phyloP scores from a whole-genome alignment of 2,113 vertebrate genomes.

The Pristiophorus japonicus region DNA sequence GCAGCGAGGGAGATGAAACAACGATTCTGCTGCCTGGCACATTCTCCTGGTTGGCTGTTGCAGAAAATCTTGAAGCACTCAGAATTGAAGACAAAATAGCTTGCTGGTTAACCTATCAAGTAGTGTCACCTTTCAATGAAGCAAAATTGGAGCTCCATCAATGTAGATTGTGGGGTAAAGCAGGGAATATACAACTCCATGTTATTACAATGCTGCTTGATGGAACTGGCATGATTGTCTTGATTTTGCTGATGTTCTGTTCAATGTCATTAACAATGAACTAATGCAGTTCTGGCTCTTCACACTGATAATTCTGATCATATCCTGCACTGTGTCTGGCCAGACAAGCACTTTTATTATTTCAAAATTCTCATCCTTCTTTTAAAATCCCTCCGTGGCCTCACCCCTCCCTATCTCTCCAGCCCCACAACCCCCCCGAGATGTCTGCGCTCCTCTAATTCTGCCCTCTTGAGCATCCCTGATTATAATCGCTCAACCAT shows the following conservation, averaged over 20 bases:
- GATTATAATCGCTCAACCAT: too few species aligned
- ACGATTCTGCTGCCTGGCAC: neutral
- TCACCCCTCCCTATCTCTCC: too few species aligned
- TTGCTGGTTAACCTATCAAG: neutral
- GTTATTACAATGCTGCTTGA: neutral
- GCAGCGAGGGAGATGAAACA: neutral
- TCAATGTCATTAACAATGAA: neutral
- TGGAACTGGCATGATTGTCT: neutral
- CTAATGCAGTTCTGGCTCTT: neutral
- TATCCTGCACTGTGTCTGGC: neutral
- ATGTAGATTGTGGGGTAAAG: neutral
- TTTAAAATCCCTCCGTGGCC: too few species aligned
- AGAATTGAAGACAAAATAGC: neutral
- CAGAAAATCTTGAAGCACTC: neutral
- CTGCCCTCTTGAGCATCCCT: too few species aligned
- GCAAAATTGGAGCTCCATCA: neutral
- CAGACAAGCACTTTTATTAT: neutral
- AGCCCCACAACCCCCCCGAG: too few species aligned
- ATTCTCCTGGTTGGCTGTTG: neutral
- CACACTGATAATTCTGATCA: neutral
- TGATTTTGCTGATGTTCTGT: neutral
- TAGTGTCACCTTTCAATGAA: neutral
- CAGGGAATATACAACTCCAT: neutral
- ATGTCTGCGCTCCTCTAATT: too few species aligned
- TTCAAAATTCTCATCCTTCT: too few species aligned